Evolutionary conservation across 2,888 invertebrate genomes (phyloP), one percentile per base, ranked within the genome.

Genomic region (Halocaridina rubra): DNA sequence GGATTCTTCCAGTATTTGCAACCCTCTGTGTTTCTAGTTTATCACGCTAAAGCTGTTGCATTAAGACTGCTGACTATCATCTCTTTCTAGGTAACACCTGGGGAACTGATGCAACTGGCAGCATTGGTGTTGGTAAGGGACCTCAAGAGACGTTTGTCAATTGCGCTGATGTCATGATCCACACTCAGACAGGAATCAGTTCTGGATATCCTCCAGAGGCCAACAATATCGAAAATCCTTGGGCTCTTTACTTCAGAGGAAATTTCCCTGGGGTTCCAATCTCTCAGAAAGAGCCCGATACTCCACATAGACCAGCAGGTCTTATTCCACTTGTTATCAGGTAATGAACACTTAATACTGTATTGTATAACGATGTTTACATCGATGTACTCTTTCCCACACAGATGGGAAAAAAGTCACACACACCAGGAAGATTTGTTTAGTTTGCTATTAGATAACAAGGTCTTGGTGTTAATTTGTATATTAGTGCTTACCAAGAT

Each of bases 81-180:
- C 80, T 59, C 82, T 24, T 71, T 88, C 46, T 90, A 94, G 95
- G 94, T 19, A 97, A 97, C 90, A 96, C 96, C 94, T 97, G 97
- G 97, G 97, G 97, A 5, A 93, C 93, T 24, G 61, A 61, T 53
- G 22, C 27, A 8, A 33, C 76, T 29, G 88, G 88, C n/a, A 29
- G 59, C 8, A 78, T 32, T n/a, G 84, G 80, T 7, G 94, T 96
- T 0, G 97, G 97, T 0, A 97, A 97, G 90, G 97, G 97, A n/a
- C 93, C 94, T 88, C 95, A 97, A 8, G 97, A 97, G 91, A 96
- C 96, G 0, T 97, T 97, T 91, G 92, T 96, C 86, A 97, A 97
- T 90, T 97, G 97, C 90, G 97, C 97, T 0, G 97, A 97, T 90
- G 93, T 97, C 82, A 94, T 94, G 80, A 95, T 97, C 88, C 92